Conservation (phyloP, 2,797 vertebrate species). For the Hippocampus kuda region DNA sequence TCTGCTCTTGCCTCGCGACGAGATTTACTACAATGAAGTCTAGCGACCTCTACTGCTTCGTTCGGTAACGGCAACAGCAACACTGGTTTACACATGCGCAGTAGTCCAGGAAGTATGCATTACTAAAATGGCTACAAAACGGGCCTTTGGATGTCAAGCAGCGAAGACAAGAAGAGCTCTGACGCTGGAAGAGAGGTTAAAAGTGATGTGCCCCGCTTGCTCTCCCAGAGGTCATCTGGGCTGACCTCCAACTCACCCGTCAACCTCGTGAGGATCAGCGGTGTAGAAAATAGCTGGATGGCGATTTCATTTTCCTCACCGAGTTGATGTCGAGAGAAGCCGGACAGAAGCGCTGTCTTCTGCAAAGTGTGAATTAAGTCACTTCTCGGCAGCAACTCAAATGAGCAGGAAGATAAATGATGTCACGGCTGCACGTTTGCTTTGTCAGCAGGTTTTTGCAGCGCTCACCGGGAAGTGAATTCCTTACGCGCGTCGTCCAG, state of each 20-base stretch:
- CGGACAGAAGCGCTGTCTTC: not conserved
- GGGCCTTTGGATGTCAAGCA: too few species aligned
- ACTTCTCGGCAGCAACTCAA: conserved; percentile 35
- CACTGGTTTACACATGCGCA: too few species aligned
- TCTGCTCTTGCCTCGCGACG: too few species aligned
- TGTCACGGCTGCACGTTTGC: conserved; percentile 30
- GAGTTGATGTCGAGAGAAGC: not conserved
- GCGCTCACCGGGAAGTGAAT: conserved; percentile 25
- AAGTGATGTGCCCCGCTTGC: too few species aligned
- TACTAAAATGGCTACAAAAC: too few species aligned
- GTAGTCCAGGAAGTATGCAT: too few species aligned
- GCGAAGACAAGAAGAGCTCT: too few species aligned
- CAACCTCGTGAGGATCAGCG: not conserved
- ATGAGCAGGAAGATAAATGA: conserved; percentile 43
- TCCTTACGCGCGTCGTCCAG: conserved; percentile 28
- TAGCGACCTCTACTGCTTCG: too few species aligned
- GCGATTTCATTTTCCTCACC: not conserved
- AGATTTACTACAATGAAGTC: too few species aligned
- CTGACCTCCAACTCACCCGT: not conserved
- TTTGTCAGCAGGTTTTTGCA: conserved; percentile 42
- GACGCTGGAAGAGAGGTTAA: too few species aligned
- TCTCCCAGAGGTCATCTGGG: too few species aligned
- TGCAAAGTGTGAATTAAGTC: conserved; percentile 10
- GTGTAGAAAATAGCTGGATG: not conserved
- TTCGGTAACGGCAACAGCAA: too few species aligned